Evolutionary conservation across 2,113 vertebrate species (phyloP).

Genomic region (Urocitellus parryii): DNA sequence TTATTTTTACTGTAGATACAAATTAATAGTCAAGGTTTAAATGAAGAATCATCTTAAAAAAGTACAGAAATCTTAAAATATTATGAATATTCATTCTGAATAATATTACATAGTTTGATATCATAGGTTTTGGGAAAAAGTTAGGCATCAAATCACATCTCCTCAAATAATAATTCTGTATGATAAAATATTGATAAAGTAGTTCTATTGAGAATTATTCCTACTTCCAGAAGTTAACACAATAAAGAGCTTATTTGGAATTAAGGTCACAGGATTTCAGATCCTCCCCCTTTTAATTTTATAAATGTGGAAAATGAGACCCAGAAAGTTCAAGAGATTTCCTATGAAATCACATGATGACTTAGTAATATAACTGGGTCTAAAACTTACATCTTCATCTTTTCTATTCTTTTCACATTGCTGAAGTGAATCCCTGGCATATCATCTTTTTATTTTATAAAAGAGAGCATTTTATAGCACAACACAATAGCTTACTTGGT

Average conservation of each 20-base stretch:
- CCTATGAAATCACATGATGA: neutral
- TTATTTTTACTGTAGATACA: neutral
- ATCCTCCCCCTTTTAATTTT: conserved; percentile 40
- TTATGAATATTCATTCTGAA: neutral
- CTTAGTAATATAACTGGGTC: neutral
- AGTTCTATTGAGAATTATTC: neutral
- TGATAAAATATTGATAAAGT: conserved; percentile 50
- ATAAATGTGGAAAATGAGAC: conserved; percentile 15
- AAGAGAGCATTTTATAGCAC: neutral
- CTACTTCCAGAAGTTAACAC: conserved; percentile 40
- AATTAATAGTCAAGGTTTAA: neutral
- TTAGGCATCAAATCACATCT: neutral
- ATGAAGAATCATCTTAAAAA: conserved; percentile 6
- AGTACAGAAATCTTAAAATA: neutral
- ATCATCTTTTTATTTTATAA: neutral
- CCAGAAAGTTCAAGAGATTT: conserved; percentile 20
- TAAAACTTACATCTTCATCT: neutral
- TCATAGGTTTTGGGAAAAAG: neutral
- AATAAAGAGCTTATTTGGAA: conserved; percentile 44
- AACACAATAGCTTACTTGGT: neutral
- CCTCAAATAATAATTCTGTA: conserved; percentile 39
- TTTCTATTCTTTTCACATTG: neutral
- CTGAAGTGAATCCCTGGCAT: neutral
- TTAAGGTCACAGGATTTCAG: neutral
- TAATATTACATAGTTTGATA: neutral